These are phyloP conservation scores for Drosophila quadrilineata DNA, from an alignment of 1,140 invertebrate genomes.

Conservation along the genomic window DNA sequence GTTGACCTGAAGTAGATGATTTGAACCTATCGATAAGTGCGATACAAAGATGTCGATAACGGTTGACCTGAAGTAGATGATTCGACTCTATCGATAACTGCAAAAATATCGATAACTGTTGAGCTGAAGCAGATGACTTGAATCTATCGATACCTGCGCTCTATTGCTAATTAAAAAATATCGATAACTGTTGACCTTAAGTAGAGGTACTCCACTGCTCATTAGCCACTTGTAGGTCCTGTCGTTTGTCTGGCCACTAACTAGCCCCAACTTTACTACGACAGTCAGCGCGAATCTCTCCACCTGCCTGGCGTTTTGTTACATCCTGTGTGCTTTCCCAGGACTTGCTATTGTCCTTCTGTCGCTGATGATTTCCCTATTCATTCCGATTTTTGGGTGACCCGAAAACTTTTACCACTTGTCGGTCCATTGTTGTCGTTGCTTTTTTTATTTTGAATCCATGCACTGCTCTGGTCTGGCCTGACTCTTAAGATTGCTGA, in stretches of 20 bases:
- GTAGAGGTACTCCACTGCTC: slow-evolving; percentile 37
- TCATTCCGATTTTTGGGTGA: slow-evolving; percentile 3
- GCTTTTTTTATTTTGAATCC: slow-evolving; percentile 52
- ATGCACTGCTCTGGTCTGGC: background rate
- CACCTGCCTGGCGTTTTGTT: background rate
- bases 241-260: slow-evolving; percentile 74
- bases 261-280: slow-evolving; percentile 51
- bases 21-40: too few relatives aligned
- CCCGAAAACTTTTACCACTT: slow-evolving; percentile 66
- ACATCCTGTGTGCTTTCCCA: background rate
- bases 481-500: background rate
- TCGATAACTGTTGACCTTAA: background rate
- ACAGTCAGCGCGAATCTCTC: slow-evolving; percentile 1
- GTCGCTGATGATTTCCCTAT: too few relatives aligned
- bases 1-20: too few relatives aligned
- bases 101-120: too few relatives aligned
- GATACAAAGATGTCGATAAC: too few relatives aligned
- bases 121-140: too few relatives aligned
- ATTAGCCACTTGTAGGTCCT: slow-evolving; percentile 63
- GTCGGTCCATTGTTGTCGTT: slow-evolving; percentile 68
- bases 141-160: background rate
- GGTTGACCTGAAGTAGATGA: too few relatives aligned
- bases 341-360: too few relatives aligned
- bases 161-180: background rate
- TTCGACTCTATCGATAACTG: too few relatives aligned